Evolutionary conservation across 2,888 invertebrate species (phyloP), one percentile per base, ranked within the genome.

Genomic region (Ophraella communa): DNA sequence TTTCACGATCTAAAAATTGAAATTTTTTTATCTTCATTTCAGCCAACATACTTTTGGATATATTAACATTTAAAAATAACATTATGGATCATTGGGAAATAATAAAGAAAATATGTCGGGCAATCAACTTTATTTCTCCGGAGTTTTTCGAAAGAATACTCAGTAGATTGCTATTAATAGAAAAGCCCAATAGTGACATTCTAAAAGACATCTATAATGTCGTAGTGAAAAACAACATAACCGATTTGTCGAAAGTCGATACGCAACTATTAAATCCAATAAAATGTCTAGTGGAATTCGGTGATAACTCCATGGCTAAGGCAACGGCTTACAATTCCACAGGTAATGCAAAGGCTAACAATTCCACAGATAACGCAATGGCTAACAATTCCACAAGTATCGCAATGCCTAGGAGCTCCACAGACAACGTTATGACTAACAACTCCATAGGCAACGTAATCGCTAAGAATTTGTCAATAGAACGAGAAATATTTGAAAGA

Each of bases 41-140:
- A 70, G 70, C 62, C 24, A 61, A 65, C 17, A 65, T 64, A 23
- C 49, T 71, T 1, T 33, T 71, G 42, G 67, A 68, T 11, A n/a
- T 71, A 2, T 39, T 68, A 11, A 61, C 64, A 8, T 39, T 54
- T 7, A 60, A 58, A 18, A 8, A 23, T 1, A 55, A 68, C 33
- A 14, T 73, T 11, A 23, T 44, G 0, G 57, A 60, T 5, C 59
- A 68, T 20, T 73, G 73, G 73, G 67, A 70, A 24, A 54, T 66
- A 11, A 65, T 71, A 7, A 67, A 69, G 20, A 59, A 59, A 14
- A 61, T 72, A 1, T 51, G 62, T 4, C 53, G 59, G 4, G 66
- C 56, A 1, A 65, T 61, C 4, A 62, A 66, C n/a, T 57, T 64
- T 27, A 63, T 73, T 7, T 33, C 67, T 2, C 53, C 51, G 3